Percentiles rank a stretch among this genome's conserved stretches.
These are phyloP conservation scores for Centropristis striata DNA, from an alignment of 2,113 vertebrate genomes.

Conservation along the genomic window DNA sequence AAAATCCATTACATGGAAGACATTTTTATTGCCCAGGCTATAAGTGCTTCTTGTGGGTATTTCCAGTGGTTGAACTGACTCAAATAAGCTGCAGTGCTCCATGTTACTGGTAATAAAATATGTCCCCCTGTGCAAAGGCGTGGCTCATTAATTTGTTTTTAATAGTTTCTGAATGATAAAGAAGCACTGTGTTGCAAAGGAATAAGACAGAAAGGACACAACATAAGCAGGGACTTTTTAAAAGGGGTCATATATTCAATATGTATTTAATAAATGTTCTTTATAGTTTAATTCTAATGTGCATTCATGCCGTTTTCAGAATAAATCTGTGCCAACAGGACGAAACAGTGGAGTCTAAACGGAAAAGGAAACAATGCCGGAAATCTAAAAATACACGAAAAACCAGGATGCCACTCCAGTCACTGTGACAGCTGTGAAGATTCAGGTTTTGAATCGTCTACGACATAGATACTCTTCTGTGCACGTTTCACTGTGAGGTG, in stretches of 20 bases:
- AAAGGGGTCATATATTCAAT: neutral
- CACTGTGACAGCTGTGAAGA: neutral
- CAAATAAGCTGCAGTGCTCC: neutral
- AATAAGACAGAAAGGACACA: neutral
- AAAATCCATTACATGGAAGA: too few relatives aligned
- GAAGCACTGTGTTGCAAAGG: neutral
- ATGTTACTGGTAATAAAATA: neutral
- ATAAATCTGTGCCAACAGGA: constrained; percentile 38
- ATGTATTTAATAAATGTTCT: too few relatives aligned
- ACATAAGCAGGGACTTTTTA: neutral
- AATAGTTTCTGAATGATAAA: neutral
- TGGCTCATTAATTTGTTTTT: neutral
- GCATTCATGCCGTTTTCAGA: neutral
- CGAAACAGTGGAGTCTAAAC: neutral
- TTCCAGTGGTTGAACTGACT: neutral
- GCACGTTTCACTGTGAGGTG: neutral
- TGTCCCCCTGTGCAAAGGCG: neutral
- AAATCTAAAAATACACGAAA: constrained; percentile 5
- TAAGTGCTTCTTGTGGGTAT: neutral
- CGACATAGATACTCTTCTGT: neutral
- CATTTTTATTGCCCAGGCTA: too few relatives aligned
- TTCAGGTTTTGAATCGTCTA: neutral
- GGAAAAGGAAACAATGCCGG: constrained; percentile 30
- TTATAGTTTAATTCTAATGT: neutral
- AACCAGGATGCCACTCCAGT: too few relatives aligned